Percentiles rank a stretch among this genome's conserved stretches.
Conservation (phyloP, 2,888 invertebrate species). For the Melieria picta region DNA sequence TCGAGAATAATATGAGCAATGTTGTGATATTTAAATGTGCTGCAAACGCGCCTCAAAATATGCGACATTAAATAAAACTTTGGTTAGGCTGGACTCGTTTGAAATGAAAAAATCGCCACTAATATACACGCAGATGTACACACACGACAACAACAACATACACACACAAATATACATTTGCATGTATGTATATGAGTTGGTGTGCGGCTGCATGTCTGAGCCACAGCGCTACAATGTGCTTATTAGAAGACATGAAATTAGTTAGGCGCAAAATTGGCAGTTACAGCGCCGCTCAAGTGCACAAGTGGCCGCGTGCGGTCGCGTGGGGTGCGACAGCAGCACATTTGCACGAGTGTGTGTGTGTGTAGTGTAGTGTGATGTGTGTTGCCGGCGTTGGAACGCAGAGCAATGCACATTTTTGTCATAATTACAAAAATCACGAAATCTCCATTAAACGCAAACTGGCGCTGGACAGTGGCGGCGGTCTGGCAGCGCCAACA, state of each 20-base stretch:
- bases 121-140: background rate
- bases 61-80: too few species aligned
- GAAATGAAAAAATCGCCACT: too few species aligned
- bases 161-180: background rate
- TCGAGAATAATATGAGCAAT: too few species aligned
- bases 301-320: conserved; percentile 19
- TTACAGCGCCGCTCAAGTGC: conserved; percentile 28
- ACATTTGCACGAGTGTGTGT: conserved; percentile 21
- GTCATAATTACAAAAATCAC: conserved; percentile 60
- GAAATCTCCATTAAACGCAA: conserved; percentile 48
- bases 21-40: too few species aligned
- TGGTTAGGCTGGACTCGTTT: too few species aligned
- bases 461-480: background rate
- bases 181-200: background rate
- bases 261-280: conserved; percentile 35
- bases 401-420: conserved; percentile 35
- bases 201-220: background rate
- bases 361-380: conserved; percentile 8
- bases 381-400: background rate
- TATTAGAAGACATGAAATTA: conserved; percentile 36
- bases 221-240: conserved; percentile 24
- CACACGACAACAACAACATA: too few species aligned
- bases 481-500: background rate
- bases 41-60: too few species aligned
- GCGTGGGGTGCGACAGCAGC: conserved; percentile 28